phyloP scores from a whole-genome alignment of 2,113 vertebrate species.

The Falco punctatus region DNA sequence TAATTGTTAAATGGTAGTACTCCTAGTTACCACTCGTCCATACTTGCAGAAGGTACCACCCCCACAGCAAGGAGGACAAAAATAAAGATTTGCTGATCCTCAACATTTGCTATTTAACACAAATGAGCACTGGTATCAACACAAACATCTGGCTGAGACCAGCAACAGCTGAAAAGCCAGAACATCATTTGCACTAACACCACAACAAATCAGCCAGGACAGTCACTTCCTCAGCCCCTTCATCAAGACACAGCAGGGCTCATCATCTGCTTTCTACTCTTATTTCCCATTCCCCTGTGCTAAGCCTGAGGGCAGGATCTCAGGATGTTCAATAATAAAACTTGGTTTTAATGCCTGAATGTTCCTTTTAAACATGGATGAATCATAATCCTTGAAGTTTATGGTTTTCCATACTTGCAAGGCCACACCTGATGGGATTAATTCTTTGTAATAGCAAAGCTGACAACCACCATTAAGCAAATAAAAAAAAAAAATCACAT shows the following conservation, averaged over 20 bases:
- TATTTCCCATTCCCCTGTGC: neutral
- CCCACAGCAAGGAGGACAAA: neutral
- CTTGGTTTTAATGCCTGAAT: neutral
- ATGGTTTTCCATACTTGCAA: conserved; percentile 3
- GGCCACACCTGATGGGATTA: neutral
- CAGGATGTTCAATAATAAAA: neutral
- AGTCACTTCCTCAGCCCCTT: neutral
- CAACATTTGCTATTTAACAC: neutral
- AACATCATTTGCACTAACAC: neutral
- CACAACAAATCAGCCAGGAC: neutral
- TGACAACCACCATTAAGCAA: conserved; percentile 10
- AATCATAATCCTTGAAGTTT: conserved; percentile 22
- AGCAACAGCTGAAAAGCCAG: neutral
- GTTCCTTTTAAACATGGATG: neutral
- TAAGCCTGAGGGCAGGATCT: neutral
- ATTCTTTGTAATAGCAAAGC: neutral
- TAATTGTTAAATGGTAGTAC: accelerated
- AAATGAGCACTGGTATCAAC: neutral
- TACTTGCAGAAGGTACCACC: neutral
- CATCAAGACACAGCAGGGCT: neutral
- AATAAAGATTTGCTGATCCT: neutral
- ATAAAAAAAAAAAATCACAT: neutral
- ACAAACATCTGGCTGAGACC: neutral
- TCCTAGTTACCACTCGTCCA: neutral
- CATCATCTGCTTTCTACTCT: neutral